Conservation (phyloP, 2,888 invertebrate species). For the Sesia bembeciformis region DNA sequence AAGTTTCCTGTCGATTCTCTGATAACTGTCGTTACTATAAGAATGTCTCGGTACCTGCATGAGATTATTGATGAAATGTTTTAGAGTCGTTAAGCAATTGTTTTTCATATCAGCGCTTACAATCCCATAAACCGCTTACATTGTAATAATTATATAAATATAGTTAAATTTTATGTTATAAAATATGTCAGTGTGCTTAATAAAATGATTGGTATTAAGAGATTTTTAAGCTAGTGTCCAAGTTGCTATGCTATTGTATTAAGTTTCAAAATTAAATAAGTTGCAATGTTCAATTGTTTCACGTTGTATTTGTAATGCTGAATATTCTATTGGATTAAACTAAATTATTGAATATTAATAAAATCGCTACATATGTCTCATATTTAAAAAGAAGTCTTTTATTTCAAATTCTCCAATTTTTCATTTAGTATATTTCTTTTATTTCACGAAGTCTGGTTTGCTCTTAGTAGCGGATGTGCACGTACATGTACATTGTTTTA, state of each 20-base stretch:
- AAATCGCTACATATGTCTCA: conserved; percentile 65
- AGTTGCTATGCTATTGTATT: conserved; percentile 57
- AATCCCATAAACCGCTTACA: not conserved
- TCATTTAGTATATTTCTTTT: too few species aligned
- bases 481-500: too few species aligned
- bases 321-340: conserved; percentile 68
- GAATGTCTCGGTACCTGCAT: too few species aligned
- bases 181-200: conserved; percentile 62
- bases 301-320: conserved; percentile 72
- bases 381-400: conserved; percentile 44
- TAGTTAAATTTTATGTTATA: conserved; percentile 28
- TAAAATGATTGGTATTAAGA: conserved; percentile 7
- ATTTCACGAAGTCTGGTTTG: too few species aligned
- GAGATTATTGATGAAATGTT: too few species aligned
- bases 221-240: conserved; percentile 14
- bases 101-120: not conserved
- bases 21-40: too few species aligned
- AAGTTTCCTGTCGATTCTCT: too few species aligned
- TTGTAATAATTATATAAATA: conserved; percentile 13
- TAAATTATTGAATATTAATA: conserved; percentile 69
- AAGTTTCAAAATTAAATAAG: conserved; percentile 60
- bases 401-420: too few species aligned
- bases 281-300: conserved; percentile 68
- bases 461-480: too few species aligned
- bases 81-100: not conserved